These are phyloP conservation scores for Melieria picta DNA, from an alignment of 2,888 invertebrate species.

Conservation along the genomic window DNA sequence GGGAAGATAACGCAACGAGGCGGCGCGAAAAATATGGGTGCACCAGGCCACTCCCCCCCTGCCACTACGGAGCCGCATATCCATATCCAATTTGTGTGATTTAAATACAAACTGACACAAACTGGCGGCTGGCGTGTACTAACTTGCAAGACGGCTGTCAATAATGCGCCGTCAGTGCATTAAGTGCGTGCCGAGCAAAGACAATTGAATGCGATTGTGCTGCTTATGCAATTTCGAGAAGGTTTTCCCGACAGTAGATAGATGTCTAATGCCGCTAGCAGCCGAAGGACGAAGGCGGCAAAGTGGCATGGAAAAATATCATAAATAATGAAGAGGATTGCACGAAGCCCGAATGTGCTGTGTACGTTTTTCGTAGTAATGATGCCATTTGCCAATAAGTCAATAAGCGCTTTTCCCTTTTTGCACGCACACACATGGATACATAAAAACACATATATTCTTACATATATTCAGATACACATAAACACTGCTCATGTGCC, in stretches of 20 bases:
- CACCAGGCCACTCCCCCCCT: background rate
- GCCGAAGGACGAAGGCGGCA: no score
- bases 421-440: background rate
- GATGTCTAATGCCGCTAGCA: no score
- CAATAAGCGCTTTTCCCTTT: slow-evolving; percentile 43
- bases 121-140: background rate
- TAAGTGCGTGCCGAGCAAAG: background rate
- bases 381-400: slow-evolving; percentile 46
- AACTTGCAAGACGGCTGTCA: slow-evolving; percentile 40
- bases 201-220: slow-evolving; percentile 26
- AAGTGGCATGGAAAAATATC: no score
- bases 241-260: no score
- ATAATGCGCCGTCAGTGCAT: slow-evolving; percentile 41
- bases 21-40: background rate
- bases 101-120: slow-evolving; percentile 43
- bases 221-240: background rate
- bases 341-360: no score
- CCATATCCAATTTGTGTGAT: slow-evolving; percentile 42
- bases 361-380: slow-evolving; percentile 30
- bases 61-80: background rate
- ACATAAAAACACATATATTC: no score
- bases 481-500: no score
- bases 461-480: no score
- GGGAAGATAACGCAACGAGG: no score
- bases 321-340: no score